A percentile compares a stretch with the other conserved stretches of the same genome.
phyloP scores from a whole-genome alignment of 2,888 invertebrate species.

The Pemphredon lugubris region DNA sequence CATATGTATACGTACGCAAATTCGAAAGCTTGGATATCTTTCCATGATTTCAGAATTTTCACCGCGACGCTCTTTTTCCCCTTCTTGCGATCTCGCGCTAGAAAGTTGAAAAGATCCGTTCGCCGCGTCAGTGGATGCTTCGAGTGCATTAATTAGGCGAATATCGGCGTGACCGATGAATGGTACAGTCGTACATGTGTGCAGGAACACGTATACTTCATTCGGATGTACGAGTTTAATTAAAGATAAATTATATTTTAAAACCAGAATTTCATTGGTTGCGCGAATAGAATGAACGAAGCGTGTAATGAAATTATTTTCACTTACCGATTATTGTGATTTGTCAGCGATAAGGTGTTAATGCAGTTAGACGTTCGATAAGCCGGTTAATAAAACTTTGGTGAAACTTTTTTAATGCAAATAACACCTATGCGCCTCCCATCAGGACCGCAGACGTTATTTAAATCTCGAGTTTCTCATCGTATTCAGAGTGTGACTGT shows the following conservation, averaged over 20 bases:
- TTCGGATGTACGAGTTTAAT: no score
- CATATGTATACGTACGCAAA: neutral
- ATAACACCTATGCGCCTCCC: conserved; percentile 20
- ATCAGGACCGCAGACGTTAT: conserved; percentile 59
- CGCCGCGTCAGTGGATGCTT: conserved; percentile 24
- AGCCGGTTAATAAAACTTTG: neutral
- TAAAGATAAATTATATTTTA: neutral
- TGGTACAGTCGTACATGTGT: no score
- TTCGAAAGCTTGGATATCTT: conserved; percentile 26
- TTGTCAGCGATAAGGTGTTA: no score
- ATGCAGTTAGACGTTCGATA: no score
- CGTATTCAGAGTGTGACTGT: conserved; percentile 77
- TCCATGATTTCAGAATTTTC: conserved; percentile 27
- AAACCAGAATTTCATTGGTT: neutral
- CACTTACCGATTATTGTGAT: no score
- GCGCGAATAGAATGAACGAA: no score
- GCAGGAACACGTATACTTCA: no score
- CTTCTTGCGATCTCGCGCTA: neutral
- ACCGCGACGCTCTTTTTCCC: neutral
- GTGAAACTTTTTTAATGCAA: conserved; percentile 7
- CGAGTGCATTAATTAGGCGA: conserved; percentile 34
- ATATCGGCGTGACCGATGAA: neutral
- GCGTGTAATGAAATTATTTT: neutral
- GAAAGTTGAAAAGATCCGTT: conserved; percentile 47
- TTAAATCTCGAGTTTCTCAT: conserved; percentile 69